These are phyloP conservation scores for Papilio machaon DNA, from an alignment of 1,140 invertebrate genomes.

Conservation along the genomic window DNA sequence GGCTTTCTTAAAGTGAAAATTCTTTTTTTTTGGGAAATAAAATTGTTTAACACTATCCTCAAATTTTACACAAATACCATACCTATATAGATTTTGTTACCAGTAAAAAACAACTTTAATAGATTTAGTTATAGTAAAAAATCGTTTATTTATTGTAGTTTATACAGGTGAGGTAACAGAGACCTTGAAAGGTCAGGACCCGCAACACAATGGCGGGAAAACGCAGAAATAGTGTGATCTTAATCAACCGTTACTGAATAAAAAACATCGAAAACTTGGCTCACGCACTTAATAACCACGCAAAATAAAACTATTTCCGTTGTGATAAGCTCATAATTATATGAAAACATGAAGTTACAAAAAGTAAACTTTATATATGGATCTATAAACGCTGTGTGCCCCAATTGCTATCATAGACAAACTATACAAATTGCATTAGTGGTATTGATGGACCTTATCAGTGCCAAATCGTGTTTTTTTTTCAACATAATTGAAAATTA, in stretches of 20 bases:
- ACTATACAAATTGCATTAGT: too few relatives aligned
- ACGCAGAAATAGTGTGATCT: neutral
- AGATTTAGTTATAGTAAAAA: neutral
- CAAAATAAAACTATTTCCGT: slow-evolving; percentile 5
- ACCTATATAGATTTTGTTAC: too few relatives aligned
- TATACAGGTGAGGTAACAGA: neutral
- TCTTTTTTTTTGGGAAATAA: too few relatives aligned
- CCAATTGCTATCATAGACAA: too few relatives aligned
- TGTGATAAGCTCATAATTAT: neutral
- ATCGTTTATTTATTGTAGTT: neutral
- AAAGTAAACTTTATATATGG: too few relatives aligned
- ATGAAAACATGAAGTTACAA: neutral
- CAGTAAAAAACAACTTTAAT: neutral
- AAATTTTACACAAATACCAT: too few relatives aligned
- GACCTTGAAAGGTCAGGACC: slow-evolving; percentile 32
- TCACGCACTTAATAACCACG: slow-evolving; percentile 15
- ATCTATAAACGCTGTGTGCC: too few relatives aligned
- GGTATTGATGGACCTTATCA: too few relatives aligned
- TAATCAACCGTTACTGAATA: slow-evolving; percentile 16
- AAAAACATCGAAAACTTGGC: neutral
- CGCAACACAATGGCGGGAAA: slow-evolving; percentile 31
- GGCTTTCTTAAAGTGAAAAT: too few relatives aligned
- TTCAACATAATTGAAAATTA: too few relatives aligned
- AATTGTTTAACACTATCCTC: too few relatives aligned
- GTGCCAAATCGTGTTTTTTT: too few relatives aligned